Evolutionary conservation across 2,888 invertebrate species (phyloP).

Genomic region (Drosophila tanythrix): DNA sequence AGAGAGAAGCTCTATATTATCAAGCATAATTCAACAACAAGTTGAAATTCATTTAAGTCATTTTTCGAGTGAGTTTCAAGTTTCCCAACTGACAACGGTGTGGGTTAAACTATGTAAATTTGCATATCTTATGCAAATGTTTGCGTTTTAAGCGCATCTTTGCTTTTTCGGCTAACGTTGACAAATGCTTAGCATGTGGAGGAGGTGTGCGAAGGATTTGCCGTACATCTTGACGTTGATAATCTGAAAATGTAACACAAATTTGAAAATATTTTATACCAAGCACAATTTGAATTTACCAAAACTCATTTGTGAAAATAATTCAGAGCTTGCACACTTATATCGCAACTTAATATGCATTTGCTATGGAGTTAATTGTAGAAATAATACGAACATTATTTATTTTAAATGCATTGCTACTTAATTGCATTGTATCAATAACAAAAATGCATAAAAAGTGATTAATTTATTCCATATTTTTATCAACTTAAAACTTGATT

Average conservation of each 20-base stretch:
- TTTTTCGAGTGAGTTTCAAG: constrained; percentile 28
- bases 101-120: constrained; percentile 61
- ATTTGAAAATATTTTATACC: background rate
- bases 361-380: background rate
- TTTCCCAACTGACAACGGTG: constrained; percentile 33
- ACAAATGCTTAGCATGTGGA: constrained; percentile 15
- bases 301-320: background rate
- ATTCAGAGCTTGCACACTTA: background rate
- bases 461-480: background rate
- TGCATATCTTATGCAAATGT: constrained; percentile 65
- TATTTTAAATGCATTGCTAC: background rate
- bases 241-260: constrained; percentile 5
- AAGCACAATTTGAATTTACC: background rate
- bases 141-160: constrained; percentile 49
- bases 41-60: constrained; percentile 65
- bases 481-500: background rate
- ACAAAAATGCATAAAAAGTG: too few species aligned
- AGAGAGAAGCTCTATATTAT: background rate
- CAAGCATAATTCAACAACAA: constrained; percentile 55
- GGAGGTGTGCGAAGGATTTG: constrained; percentile 16
- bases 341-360: background rate
- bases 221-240: constrained; percentile 5
- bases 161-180: constrained; percentile 16
- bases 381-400: background rate
- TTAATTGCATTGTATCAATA: background rate